phyloP scores from a whole-genome alignment of 1,140 invertebrate genomes.

The Contarinia nasturtii region DNA sequence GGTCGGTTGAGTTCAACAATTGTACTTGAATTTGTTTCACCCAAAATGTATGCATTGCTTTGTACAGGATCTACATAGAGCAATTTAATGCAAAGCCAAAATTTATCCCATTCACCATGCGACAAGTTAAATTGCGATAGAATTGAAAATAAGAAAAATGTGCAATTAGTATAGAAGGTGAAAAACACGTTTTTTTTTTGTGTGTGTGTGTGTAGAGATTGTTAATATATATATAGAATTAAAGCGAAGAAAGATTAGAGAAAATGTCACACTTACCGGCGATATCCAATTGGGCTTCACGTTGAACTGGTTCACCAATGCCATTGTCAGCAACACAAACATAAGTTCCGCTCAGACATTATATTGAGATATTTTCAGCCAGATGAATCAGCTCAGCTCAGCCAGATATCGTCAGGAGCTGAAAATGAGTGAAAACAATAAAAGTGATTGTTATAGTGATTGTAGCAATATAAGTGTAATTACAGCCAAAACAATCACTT shows the following conservation, averaged over 20 bases:
- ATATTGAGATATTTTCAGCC: too few species aligned
- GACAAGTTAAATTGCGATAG: background rate
- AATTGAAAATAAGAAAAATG: constrained; percentile 2
- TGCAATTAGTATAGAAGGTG: too few species aligned
- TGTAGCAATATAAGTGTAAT: too few species aligned
- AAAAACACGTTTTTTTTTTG: too few species aligned
- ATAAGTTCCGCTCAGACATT: constrained; percentile 66
- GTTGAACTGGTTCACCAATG: constrained; percentile 42
- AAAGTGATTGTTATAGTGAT: too few species aligned
- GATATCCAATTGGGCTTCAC: constrained; percentile 47
- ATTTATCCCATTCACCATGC: constrained; percentile 1
- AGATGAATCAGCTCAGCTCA: too few species aligned
- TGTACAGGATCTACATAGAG: constrained; percentile 27
- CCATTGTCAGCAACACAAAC: constrained; percentile 69
- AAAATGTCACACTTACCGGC: constrained; percentile 43
- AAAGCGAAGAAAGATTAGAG: too few species aligned
- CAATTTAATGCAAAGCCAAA: background rate
- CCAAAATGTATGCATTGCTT: constrained; percentile 27
- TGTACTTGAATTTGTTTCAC: constrained; percentile 35
- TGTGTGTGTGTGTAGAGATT: too few species aligned
- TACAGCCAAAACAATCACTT: too few species aligned
- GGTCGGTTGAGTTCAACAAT: constrained; percentile 49
- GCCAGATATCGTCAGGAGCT: too few species aligned
- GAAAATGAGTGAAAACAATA: too few species aligned
- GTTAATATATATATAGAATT: too few species aligned